phyloP scores from a whole-genome alignment of 2,888 invertebrate genomes.

The Leucoptera coffeella region DNA sequence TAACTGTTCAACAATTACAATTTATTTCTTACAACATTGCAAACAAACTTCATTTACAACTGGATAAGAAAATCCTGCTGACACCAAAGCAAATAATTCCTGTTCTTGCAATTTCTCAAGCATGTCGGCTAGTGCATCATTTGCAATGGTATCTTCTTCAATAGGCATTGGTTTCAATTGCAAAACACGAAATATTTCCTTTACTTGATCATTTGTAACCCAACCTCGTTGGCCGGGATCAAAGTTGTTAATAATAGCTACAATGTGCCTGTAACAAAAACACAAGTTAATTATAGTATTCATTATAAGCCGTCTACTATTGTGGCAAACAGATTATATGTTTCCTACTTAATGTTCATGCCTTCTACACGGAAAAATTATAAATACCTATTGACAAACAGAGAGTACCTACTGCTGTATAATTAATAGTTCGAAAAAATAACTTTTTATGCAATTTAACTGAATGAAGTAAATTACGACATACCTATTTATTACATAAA shows the following conservation, averaged over 20 bases:
- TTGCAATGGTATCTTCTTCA: slow-evolving; percentile 15
- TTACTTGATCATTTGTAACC: slow-evolving; percentile 28
- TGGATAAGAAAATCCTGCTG: slow-evolving; percentile 16
- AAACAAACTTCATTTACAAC: background rate
- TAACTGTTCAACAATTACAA: too few species aligned
- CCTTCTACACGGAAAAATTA: too few species aligned
- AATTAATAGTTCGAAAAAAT: too few species aligned
- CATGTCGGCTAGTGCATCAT: slow-evolving; percentile 13
- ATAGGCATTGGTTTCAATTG: slow-evolving; percentile 16
- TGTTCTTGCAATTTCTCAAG: slow-evolving; percentile 19
- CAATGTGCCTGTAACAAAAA: slow-evolving; percentile 17
- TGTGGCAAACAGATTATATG: too few species aligned
- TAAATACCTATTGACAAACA: too few species aligned
- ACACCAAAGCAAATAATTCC: slow-evolving; percentile 17
- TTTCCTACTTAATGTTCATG: too few species aligned
- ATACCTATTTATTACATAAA: too few species aligned
- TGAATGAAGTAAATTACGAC: too few species aligned
- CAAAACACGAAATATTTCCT: slow-evolving; percentile 21
- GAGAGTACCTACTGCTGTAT: too few species aligned
- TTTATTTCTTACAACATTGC: background rate
- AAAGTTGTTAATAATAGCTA: slow-evolving; percentile 34
- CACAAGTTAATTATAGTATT: too few species aligned
- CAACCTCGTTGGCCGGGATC: slow-evolving; percentile 35
- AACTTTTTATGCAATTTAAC: too few species aligned
- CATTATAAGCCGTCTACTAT: too few species aligned